Conservation (phyloP, 2,888 invertebrate species). For the Syrista parreyssii region DNA sequence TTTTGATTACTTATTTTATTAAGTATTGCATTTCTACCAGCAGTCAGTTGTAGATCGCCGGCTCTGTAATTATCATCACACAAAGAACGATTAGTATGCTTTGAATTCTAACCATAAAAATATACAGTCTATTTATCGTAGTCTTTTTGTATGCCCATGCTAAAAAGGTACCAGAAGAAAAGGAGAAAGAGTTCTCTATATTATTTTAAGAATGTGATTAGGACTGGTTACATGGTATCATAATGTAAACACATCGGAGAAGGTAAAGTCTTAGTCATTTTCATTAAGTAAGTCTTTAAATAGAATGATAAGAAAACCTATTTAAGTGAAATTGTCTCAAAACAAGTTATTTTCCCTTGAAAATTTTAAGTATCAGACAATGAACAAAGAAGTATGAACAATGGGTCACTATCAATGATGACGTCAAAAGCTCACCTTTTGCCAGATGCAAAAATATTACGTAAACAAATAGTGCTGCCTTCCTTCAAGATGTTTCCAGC, state of each 20-base stretch:
- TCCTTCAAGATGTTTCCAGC: constrained; percentile 72
- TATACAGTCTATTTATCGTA: no score
- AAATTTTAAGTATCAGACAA: constrained; percentile 32
- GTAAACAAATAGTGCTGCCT: constrained; percentile 71
- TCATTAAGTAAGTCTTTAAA: background rate
- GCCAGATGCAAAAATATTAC: constrained; percentile 70
- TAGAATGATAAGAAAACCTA: background rate
- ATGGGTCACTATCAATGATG: background rate
- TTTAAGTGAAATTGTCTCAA: background rate
- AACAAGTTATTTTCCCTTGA: background rate
- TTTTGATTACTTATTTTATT: constrained; percentile 38
- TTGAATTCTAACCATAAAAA: no score
- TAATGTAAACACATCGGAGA: background rate
- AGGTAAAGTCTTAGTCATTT: background rate
- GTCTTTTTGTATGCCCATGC: no score
- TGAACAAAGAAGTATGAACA: background rate
- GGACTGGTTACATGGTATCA: background rate
- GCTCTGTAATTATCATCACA: constrained; percentile 54
- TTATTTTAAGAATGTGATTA: background rate
- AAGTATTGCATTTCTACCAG: constrained; percentile 69
- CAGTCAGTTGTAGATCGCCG: constrained; percentile 70
- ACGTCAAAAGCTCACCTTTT: constrained; percentile 55
- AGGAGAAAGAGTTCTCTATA: background rate
- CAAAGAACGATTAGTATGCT: no score
- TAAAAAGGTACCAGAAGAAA: no score